Conservation (phyloP, 1,140 invertebrate genomes). For the Coenobita brevimanus region DNA sequence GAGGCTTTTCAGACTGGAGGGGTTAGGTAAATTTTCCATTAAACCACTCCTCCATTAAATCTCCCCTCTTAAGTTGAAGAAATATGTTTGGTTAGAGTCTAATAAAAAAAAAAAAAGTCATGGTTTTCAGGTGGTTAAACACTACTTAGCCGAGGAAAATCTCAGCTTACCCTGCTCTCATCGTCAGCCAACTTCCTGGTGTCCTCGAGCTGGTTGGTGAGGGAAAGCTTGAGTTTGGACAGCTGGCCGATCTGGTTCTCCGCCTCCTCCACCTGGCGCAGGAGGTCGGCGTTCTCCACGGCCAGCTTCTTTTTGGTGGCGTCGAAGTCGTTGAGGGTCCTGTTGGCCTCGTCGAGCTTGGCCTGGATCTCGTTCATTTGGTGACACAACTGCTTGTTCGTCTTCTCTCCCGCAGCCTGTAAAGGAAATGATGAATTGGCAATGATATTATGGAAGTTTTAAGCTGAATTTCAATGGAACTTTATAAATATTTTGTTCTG, state of each 20-base stretch:
- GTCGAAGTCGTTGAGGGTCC: slow-evolving; percentile 49
- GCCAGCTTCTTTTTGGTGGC: slow-evolving; percentile 54
- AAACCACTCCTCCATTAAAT: too few species aligned
- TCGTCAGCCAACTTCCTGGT: slow-evolving; percentile 75
- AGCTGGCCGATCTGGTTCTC: slow-evolving; percentile 77
- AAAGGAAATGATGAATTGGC: too few species aligned
- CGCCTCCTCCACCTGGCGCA: slow-evolving; percentile 77
- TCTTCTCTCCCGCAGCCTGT: slow-evolving; percentile 75
- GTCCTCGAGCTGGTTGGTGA: slow-evolving; percentile 50
- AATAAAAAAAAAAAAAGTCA: too few species aligned
- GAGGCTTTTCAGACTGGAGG: too few species aligned
- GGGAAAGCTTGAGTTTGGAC: slow-evolving; percentile 73
- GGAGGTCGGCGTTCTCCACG: slow-evolving; percentile 70
- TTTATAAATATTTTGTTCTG: too few species aligned
- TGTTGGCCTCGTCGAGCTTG: slow-evolving; percentile 73
- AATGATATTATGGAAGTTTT: too few species aligned
- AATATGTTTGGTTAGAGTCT: too few species aligned
- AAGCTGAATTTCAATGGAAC: too few species aligned
- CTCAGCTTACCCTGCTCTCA: slow-evolving; percentile 73
- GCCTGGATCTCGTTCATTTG: slow-evolving; percentile 77
- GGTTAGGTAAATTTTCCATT: too few species aligned
- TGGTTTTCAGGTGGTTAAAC: too few species aligned
- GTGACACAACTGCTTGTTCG: slow-evolving; percentile 76
- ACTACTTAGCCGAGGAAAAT: too few species aligned
- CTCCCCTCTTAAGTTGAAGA: too few species aligned